These are phyloP conservation scores for Portevinia maculata DNA, from an alignment of 2,888 invertebrate genomes.

Conservation along the genomic window DNA sequence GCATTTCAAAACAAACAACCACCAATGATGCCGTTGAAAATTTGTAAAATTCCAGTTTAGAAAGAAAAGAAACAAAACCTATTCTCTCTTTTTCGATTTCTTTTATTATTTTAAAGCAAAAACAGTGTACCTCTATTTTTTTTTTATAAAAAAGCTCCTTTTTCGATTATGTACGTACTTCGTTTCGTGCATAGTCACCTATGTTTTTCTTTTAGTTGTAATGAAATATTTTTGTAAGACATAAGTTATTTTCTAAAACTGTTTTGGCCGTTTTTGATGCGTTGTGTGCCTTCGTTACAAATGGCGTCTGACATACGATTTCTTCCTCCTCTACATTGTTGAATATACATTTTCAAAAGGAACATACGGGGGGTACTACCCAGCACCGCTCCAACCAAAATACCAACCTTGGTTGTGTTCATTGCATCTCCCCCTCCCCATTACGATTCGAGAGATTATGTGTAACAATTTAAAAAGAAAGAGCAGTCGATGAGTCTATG, in stretches of 20 bases:
- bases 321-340: slow-evolving; percentile 41
- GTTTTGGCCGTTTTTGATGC: slow-evolving; percentile 68
- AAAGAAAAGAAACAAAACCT: slow-evolving; percentile 14
- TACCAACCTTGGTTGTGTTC: slow-evolving; percentile 61
- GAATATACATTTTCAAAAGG: slow-evolving; percentile 33
- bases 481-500: slow-evolving; percentile 61
- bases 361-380: slow-evolving; percentile 5
- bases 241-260: slow-evolving; percentile 73
- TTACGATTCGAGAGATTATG: slow-evolving; percentile 24
- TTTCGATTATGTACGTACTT: slow-evolving; percentile 58
- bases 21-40: slow-evolving; percentile 43
- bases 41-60: slow-evolving; percentile 31
- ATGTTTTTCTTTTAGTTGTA: slow-evolving; percentile 74
- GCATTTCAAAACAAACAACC: slow-evolving; percentile 14
- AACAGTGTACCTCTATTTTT: slow-evolving; percentile 36
- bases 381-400: slow-evolving; percentile 23
- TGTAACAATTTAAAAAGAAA: slow-evolving; percentile 19
- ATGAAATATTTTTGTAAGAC: slow-evolving; percentile 69
- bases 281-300: slow-evolving; percentile 73
- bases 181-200: slow-evolving; percentile 58
- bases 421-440: slow-evolving; percentile 46
- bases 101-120: slow-evolving; percentile 42
- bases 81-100: slow-evolving; percentile 54
- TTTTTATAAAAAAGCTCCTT: slow-evolving; percentile 22
- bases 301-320: slow-evolving; percentile 65